Conservation (phyloP, 2,888 invertebrate species). For the Tetragnatha montana region DNA sequence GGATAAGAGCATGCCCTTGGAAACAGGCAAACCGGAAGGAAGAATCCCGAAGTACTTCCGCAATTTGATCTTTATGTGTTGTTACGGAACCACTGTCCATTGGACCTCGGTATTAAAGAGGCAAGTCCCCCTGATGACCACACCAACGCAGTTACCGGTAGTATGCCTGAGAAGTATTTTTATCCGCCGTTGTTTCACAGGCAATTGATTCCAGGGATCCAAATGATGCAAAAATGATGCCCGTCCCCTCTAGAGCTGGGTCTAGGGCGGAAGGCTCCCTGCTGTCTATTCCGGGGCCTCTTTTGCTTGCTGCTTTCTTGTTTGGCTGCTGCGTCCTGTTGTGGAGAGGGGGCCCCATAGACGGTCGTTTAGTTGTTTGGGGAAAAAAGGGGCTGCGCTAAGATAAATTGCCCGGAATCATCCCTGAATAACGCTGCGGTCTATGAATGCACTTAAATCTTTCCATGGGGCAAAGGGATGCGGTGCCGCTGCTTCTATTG, state of each 20-base stretch:
- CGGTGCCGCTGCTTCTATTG: too few relatives aligned
- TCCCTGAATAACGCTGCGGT: constrained; percentile 18
- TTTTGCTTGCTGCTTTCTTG: constrained; percentile 38
- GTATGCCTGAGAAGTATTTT: constrained; percentile 49
- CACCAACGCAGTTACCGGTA: constrained; percentile 60
- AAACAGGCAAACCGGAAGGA: constrained; percentile 62
- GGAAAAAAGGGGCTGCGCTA: constrained; percentile 18
- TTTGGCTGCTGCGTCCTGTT: constrained; percentile 20
- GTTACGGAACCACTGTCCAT: constrained; percentile 47
- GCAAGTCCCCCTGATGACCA: constrained; percentile 49
- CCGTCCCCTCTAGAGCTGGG: constrained; percentile 12
- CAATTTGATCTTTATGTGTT: constrained; percentile 68
- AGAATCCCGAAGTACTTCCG: constrained; percentile 66
- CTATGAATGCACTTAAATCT: constrained; percentile 22
- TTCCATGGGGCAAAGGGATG: neutral
- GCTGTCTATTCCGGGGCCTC: constrained; percentile 32
- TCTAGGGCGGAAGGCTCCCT: constrained; percentile 28
- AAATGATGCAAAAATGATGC: constrained; percentile 69
- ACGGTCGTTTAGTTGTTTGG: constrained; percentile 30
- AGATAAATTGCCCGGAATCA: constrained; percentile 52
- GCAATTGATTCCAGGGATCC: constrained; percentile 66
- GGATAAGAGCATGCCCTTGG: constrained; percentile 57
- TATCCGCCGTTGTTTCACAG: constrained; percentile 67
- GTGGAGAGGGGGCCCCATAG: constrained; percentile 28
- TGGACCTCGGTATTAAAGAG: constrained; percentile 51